phyloP scores from a whole-genome alignment of 1,140 invertebrate genomes.

The Meloidogyne floridensis region DNA sequence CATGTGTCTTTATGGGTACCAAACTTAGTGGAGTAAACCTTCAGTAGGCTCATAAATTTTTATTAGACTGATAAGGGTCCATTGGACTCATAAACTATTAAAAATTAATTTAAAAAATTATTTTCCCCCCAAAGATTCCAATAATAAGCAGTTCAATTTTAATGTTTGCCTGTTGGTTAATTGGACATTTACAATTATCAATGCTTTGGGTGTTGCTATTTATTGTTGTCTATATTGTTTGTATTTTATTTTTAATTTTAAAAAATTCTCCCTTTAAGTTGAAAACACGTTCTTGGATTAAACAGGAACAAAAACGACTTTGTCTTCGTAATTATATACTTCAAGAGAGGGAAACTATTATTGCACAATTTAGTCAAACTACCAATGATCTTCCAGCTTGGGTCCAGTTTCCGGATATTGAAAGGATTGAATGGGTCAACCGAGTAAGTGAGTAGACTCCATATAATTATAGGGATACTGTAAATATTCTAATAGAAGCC shows the following conservation, averaged over 20 bases:
- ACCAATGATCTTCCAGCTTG: conserved; percentile 60
- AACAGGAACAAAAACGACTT: conserved; percentile 48
- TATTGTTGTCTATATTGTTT: conserved; percentile 45
- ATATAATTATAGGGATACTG: background rate
- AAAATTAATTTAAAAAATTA: too few species aligned
- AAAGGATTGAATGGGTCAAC: conserved; percentile 65
- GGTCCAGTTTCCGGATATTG: conserved; percentile 64
- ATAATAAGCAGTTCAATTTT: conserved; percentile 36
- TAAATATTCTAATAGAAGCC: too few species aligned
- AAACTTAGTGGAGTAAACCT: too few species aligned
- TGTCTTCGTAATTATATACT: conserved; percentile 34
- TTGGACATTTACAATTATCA: conserved; percentile 55
- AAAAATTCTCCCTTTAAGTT: conserved; percentile 30
- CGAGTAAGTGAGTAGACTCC: conserved; percentile 47
- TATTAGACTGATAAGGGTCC: too few species aligned
- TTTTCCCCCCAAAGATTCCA: conserved; percentile 27
- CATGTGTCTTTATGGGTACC: too few species aligned
- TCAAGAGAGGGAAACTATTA: conserved; percentile 47
- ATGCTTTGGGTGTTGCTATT: conserved; percentile 57
- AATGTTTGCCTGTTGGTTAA: conserved; percentile 50
- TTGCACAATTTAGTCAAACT: conserved; percentile 53
- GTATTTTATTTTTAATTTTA: conserved; percentile 15
- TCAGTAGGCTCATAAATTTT: too few species aligned
- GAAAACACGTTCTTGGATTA: conserved; percentile 49
- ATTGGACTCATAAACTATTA: too few species aligned